Conservation (phyloP, 2,797 vertebrate genomes). For the Thunnus albacares region DNA sequence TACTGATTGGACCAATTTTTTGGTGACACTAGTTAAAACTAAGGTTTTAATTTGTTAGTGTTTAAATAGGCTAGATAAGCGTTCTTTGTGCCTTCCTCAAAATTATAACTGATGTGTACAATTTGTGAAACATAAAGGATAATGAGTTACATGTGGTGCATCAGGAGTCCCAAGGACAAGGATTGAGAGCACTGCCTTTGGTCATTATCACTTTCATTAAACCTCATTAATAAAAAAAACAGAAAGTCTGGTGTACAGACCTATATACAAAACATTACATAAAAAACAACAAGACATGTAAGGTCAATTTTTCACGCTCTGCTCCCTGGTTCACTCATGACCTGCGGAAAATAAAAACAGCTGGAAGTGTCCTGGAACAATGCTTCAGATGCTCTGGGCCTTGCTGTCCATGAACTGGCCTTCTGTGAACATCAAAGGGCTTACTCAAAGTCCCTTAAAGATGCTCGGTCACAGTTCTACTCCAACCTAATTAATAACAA, state of each 20-base stretch:
- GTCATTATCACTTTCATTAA: conserved; percentile 51
- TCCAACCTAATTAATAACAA: too few species aligned
- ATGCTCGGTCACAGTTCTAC: too few species aligned
- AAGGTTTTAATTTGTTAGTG: neutral
- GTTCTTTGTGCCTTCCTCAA: conserved; percentile 15
- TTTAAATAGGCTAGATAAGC: conserved; percentile 5
- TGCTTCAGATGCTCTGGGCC: too few species aligned
- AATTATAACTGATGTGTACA: conserved; percentile 42
- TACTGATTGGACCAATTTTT: neutral
- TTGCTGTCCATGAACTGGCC: too few species aligned
- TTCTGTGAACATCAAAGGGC: too few species aligned
- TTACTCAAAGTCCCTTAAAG: too few species aligned
- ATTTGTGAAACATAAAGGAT: conserved; percentile 52
- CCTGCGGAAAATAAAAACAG: too few species aligned
- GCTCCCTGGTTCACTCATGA: too few species aligned
- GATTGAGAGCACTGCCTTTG: conserved; percentile 30
- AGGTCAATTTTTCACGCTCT: too few species aligned
- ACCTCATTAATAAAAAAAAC: conserved; percentile 41
- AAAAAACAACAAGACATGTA: neutral
- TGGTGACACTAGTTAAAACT: neutral
- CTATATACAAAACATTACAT: neutral
- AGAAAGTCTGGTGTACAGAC: neutral
- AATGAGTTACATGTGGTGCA: conserved; percentile 33
- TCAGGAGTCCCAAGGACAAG: conserved; percentile 31
- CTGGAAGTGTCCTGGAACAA: too few species aligned